Percentiles rank a stretch among this genome's conserved stretches.
Conservation (phyloP, 2,113 vertebrate genomes). For the Anhinga anhinga region DNA sequence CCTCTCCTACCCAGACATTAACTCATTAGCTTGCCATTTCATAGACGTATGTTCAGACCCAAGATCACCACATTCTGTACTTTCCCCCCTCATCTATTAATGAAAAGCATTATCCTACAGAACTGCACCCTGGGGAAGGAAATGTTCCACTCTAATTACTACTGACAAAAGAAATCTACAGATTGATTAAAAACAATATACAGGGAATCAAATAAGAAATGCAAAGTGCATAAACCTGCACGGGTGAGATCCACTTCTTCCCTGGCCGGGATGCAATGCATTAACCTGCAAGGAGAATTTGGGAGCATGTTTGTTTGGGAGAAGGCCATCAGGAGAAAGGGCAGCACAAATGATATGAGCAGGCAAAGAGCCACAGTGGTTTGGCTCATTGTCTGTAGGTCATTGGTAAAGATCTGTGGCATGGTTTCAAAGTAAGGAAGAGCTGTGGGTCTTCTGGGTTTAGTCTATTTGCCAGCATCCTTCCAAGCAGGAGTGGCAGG, state of each 20-base stretch:
- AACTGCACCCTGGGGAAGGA: constrained; percentile 32
- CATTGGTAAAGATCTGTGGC: background rate
- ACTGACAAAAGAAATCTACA: constrained; percentile 44
- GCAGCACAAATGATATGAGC: background rate
- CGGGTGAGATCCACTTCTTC: background rate
- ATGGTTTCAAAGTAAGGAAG: background rate
- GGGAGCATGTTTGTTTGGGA: background rate
- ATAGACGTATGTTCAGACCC: background rate
- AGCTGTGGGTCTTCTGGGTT: background rate
- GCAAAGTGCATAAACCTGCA: background rate
- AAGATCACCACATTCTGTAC: background rate
- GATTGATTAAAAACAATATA: constrained; percentile 41
- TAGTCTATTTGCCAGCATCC: background rate
- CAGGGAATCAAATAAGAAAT: background rate
- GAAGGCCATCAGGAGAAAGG: background rate
- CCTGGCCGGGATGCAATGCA: background rate
- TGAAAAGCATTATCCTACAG: background rate
- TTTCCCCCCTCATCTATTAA: constrained; percentile 3
- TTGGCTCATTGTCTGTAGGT: background rate
- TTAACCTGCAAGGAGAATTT: background rate
- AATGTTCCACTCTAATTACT: constrained; percentile 20
- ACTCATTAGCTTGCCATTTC: constrained; percentile 30
- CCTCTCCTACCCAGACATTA: background rate
- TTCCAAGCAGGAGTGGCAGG: background rate
- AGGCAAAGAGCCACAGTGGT: background rate